Base-by-base conservation (phyloP, 2,797 vertebrate species). In the Natrix natrix region DNA sequence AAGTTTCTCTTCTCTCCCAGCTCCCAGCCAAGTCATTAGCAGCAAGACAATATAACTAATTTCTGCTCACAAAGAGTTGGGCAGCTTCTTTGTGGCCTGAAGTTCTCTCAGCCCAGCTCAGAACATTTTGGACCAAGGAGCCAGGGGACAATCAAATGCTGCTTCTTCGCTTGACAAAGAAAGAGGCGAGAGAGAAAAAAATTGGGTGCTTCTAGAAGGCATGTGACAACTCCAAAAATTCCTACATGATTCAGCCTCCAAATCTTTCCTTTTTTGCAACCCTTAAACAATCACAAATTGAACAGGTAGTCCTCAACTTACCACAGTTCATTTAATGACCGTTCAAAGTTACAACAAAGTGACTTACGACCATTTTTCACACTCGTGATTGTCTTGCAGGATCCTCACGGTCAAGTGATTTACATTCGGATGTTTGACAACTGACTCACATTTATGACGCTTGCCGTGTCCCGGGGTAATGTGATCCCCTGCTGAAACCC, bases 11-110 rank as follows among this genome's bases (percentile, higher is more conserved):
- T 20, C 43, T 14, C 37, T 16, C 60, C 78, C 78, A 91, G 7
- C 83, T 91, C 92, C n/a, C 56, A 69, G 92, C 54, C 89, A 93
- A 66, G 57, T 87, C 83, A 52, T 93, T 93, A 90, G 57, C 86
- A 28, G 89, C 26, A 28, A 74, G 89, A 93, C 48, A 66, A 57
- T 91, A 93, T 74, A 87, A 63, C 87, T 74, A 91, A 66, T 83
- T 54, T 26, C n/a, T 69, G 32, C 55, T 52, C 5, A 32, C 10
- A 32, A 20, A 28, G 24, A 32, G 6, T 14, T 52, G 52, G 11
- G 89, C 52, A 37, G 52, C 37, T 32, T 78, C 11, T 78, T 60
- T 89, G 8, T 5, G 57, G 13, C 55, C 26, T 88, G 87, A 88
- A 57, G 8, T n/a, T 59, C 26, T 89, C 87, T 43, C 56, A 60